A percentile compares a stretch with the other conserved stretches of the same genome.
Conservation (phyloP, 92 coral and sea anemone species). For the Paragorgia papillata region DNA sequence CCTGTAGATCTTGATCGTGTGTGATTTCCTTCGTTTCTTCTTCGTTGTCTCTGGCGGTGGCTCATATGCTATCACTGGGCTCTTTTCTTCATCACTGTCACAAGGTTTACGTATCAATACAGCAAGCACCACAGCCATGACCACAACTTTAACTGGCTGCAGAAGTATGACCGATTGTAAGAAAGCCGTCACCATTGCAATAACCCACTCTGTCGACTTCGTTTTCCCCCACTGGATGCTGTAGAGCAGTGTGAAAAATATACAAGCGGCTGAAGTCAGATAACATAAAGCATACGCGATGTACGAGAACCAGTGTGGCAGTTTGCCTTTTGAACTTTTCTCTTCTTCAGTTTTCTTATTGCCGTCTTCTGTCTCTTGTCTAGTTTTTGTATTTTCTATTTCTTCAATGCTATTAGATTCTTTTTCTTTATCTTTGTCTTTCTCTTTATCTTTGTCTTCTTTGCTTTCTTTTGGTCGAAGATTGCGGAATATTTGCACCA, state of each 20-base stretch:
- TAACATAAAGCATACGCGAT: slow-evolving; percentile 77
- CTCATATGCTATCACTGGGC: neutral
- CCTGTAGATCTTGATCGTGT: neutral
- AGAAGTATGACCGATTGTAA: slow-evolving; percentile 82
- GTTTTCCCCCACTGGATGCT: slow-evolving; percentile 89
- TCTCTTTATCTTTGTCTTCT: slow-evolving; percentile 48
- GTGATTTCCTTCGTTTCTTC: neutral
- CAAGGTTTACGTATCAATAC: slow-evolving; percentile 76
- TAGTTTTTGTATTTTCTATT: neutral
- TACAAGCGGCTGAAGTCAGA: slow-evolving; percentile 59
- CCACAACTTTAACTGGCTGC: slow-evolving; percentile 85
- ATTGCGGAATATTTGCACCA: slow-evolving; percentile 87
- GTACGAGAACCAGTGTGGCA: slow-evolving; percentile 76
- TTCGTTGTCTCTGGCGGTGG: neutral
- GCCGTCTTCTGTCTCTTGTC: slow-evolving; percentile 42
- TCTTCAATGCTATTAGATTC: slow-evolving; percentile 7
- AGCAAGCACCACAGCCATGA: slow-evolving; percentile 76
- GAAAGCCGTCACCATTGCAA: slow-evolving; percentile 86
- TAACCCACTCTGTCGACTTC: slow-evolving; percentile 81
- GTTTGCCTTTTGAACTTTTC: slow-evolving; percentile 36
- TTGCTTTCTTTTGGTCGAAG: slow-evolving; percentile 55
- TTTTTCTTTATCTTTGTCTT: slow-evolving; percentile 20
- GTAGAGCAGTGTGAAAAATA: slow-evolving; percentile 86
- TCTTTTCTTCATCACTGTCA: slow-evolving; percentile 39
- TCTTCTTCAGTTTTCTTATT: slow-evolving; percentile 26